Conservation (phyloP, 2,888 invertebrate species). For the Dinocampus coccinellae region DNA sequence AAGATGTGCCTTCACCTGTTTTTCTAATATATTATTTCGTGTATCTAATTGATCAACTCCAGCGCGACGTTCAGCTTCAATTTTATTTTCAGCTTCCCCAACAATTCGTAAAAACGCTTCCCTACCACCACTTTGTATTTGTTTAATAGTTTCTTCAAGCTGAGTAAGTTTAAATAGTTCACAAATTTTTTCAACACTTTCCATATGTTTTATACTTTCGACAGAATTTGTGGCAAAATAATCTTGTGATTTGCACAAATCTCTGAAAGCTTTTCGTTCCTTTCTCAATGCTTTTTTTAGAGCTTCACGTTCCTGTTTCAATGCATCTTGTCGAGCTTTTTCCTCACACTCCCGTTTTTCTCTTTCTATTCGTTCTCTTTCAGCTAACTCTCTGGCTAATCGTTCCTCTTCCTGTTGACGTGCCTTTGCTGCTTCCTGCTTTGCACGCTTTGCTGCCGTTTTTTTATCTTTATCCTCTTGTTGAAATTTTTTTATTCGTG, state of each 20-base stretch:
- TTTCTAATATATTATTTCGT: slow-evolving; percentile 49
- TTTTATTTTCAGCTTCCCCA: slow-evolving; percentile 79
- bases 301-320: slow-evolving; percentile 87
- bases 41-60: slow-evolving; percentile 48
- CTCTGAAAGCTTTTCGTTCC: slow-evolving; percentile 85
- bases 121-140: slow-evolving; percentile 76
- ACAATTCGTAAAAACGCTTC: slow-evolving; percentile 78
- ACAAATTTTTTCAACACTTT: slow-evolving; percentile 92
- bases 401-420: slow-evolving; percentile 88
- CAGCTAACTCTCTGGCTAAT: slow-evolving; percentile 78
- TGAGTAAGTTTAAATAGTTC: slow-evolving; percentile 81
- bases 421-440: slow-evolving; percentile 85
- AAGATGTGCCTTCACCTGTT: slow-evolving; percentile 57
- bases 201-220: slow-evolving; percentile 86
- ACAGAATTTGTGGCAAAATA: slow-evolving; percentile 81
- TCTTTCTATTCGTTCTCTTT: slow-evolving; percentile 74
- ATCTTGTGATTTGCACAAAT: slow-evolving; percentile 83
- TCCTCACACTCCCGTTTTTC: slow-evolving; percentile 86
- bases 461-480: slow-evolving; percentile 94
- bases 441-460: slow-evolving; percentile 88
- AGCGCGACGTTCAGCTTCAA: slow-evolving; percentile 83
- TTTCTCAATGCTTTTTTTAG: slow-evolving; percentile 89
- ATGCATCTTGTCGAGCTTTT: slow-evolving; percentile 83
- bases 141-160: slow-evolving; percentile 82
- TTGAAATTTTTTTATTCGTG: slow-evolving; percentile 91